phyloP scores from a whole-genome alignment of 2,888 invertebrate genomes.

The Chorisops tibialis region DNA sequence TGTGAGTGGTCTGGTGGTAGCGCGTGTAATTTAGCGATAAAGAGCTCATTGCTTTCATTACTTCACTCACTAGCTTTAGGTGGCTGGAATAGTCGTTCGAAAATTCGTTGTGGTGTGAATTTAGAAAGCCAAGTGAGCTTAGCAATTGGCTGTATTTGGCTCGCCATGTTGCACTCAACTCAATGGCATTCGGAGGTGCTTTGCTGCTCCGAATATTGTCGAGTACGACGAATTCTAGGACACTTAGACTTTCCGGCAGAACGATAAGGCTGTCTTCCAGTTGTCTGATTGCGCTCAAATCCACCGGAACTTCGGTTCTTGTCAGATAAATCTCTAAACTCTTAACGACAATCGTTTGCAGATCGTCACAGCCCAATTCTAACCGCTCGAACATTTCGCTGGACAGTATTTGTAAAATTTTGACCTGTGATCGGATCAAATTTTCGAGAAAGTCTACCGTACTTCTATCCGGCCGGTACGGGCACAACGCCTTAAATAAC shows the following conservation, averaged over 20 bases:
- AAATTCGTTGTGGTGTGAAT: background rate
- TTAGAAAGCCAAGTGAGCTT: conserved; percentile 1
- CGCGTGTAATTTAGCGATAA: conserved; percentile 17
- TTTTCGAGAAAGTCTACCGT: background rate
- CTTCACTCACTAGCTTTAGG: conserved; percentile 18
- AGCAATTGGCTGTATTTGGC: background rate
- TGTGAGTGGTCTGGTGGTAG: conserved; percentile 26
- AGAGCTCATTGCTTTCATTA: conserved; percentile 9
- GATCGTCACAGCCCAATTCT: background rate
- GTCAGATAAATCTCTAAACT: background rate
- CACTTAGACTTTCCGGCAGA: conserved; percentile 14
- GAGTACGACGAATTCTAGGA: conserved; percentile 11
- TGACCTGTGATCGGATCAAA: background rate
- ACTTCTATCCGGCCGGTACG: background rate
- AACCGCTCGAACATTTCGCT: background rate
- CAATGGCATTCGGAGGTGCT: background rate
- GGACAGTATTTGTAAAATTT: background rate
- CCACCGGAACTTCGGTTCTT: background rate
- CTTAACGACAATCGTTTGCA: conserved; percentile 2
- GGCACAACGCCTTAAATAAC: conserved; percentile 15
- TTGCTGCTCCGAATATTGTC: background rate
- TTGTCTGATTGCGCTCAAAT: background rate
- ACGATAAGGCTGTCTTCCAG: background rate
- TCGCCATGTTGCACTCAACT: conserved; percentile 21
- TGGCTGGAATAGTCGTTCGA: background rate